Evolutionary conservation across 2,797 vertebrate species (phyloP).

Genomic region (Hydrophis major): DNA sequence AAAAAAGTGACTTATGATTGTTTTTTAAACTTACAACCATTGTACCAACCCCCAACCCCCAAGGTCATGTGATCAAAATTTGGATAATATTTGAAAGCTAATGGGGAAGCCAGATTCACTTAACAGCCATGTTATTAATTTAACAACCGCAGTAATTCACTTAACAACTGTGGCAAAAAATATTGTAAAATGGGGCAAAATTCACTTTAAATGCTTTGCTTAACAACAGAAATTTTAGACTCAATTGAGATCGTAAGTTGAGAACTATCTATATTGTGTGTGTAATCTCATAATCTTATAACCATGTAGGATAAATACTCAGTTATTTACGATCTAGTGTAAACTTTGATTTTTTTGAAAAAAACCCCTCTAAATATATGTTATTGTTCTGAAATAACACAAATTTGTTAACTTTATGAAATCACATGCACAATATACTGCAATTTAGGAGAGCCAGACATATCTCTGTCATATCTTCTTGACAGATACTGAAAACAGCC

Average conservation of each 20-base stretch:
- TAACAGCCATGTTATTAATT: background rate
- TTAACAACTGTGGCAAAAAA: background rate
- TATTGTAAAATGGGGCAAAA: background rate
- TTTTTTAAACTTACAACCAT: background rate
- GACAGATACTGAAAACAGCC: slow-evolving; percentile 35
- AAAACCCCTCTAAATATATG: slow-evolving; percentile 37
- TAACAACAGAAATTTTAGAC: background rate
- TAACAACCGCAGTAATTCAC: background rate
- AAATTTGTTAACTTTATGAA: slow-evolving; percentile 53
- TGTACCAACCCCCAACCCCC: background rate
- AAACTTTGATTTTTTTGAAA: slow-evolving; percentile 14
- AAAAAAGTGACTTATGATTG: background rate
- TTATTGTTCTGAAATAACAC: slow-evolving; percentile 53
- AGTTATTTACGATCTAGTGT: slow-evolving; percentile 51
- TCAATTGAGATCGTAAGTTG: background rate
- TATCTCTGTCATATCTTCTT: slow-evolving; percentile 46
- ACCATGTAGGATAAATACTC: background rate
- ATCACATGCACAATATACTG: slow-evolving; percentile 32
- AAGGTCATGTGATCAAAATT: background rate
- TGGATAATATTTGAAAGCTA: background rate
- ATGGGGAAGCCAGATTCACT: background rate
- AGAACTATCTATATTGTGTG: background rate
- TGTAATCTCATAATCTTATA: background rate
- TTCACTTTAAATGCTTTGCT: background rate
- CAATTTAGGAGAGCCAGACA: slow-evolving; percentile 44